Conservation (phyloP, 2,888 invertebrate genomes). For the Nomada ruficornis region DNA sequence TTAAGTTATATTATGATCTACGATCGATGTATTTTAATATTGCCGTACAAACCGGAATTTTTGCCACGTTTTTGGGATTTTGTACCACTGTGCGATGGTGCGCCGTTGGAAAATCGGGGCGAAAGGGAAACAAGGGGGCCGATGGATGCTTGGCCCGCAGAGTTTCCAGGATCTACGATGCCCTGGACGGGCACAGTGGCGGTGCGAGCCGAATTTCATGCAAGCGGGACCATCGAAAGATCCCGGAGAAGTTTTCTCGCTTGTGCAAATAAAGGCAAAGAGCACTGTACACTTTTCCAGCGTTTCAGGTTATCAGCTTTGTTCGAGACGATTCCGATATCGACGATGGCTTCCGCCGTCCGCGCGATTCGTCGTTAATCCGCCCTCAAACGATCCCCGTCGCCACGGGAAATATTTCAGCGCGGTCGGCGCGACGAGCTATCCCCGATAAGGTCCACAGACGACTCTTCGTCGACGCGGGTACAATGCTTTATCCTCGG, state of each 20-base stretch:
- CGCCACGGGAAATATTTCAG: constrained; percentile 33
- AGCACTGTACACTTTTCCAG: not conserved
- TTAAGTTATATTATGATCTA: too few relatives aligned
- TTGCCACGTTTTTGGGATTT: too few relatives aligned
- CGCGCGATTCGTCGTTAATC: constrained; percentile 16
- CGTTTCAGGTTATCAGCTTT: constrained; percentile 20
- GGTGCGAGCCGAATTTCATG: not conserved
- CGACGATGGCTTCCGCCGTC: not conserved
- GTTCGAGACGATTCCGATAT: constrained; percentile 25
- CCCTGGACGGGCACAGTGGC: too few relatives aligned
- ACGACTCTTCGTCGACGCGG: constrained; percentile 8
- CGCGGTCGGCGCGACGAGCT: not conserved
- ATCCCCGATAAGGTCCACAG: constrained; percentile 16
- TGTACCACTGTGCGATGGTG: not conserved
- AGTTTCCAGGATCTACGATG: constrained; percentile 28
- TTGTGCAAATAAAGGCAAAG: constrained; percentile 8
- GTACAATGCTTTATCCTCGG: constrained; percentile 31
- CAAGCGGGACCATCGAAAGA: constrained; percentile 12
- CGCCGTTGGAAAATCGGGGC: constrained; percentile 37
- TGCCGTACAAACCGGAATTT: too few relatives aligned
- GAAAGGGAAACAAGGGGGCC: constrained; percentile 40
- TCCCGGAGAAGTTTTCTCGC: constrained; percentile 14
- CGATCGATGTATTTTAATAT: too few relatives aligned
- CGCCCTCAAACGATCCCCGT: not conserved
- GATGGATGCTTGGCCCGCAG: constrained; percentile 25